A percentile compares a stretch with the other conserved stretches of the same genome.
Evolutionary conservation across 2,888 invertebrate species (phyloP).

Genomic region (Amiota communis): DNA sequence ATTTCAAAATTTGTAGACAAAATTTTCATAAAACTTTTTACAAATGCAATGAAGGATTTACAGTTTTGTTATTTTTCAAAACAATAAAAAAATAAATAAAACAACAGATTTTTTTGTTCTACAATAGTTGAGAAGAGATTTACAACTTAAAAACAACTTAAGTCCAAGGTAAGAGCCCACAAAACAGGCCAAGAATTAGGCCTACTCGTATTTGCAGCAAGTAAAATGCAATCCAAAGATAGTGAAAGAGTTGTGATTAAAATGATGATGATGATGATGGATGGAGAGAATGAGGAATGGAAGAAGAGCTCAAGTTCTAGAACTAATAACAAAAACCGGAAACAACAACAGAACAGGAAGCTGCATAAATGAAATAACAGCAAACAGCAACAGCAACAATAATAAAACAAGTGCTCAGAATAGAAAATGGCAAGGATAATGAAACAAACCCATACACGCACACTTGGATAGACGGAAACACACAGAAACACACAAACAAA

Average conservation of each 20-base stretch:
- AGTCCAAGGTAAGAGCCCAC: slow-evolving; percentile 53
- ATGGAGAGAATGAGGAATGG: neutral
- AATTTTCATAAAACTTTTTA: neutral
- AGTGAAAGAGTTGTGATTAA: too few species aligned
- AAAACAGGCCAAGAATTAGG: slow-evolving; percentile 40
- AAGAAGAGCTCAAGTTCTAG: slow-evolving; percentile 2
- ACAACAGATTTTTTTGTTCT: neutral
- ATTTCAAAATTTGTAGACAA: neutral
- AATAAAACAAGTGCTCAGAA: slow-evolving; percentile 27
- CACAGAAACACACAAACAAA: neutral
- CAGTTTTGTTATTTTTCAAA: neutral
- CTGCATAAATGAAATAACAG: slow-evolving; percentile 61
- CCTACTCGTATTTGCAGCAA: too few species aligned
- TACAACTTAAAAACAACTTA: slow-evolving; percentile 67
- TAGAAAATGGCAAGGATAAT: slow-evolving; percentile 37
- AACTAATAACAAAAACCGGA: slow-evolving; percentile 49
- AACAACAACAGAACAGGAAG: slow-evolving; percentile 61
- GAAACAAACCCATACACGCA: slow-evolving; percentile 2
- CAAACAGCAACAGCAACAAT: slow-evolving; percentile 43
- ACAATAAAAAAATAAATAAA: too few species aligned
- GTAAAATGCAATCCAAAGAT: too few species aligned
- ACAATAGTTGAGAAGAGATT: slow-evolving; percentile 52
- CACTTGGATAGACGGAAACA: neutral
- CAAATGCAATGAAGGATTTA: too few species aligned
- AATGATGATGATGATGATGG: too few species aligned